A percentile compares a stretch with the other conserved stretches of the same genome.
These are phyloP conservation scores for Sternotherus odoratus DNA, from an alignment of 2,797 vertebrate species.

Conservation along the genomic window DNA sequence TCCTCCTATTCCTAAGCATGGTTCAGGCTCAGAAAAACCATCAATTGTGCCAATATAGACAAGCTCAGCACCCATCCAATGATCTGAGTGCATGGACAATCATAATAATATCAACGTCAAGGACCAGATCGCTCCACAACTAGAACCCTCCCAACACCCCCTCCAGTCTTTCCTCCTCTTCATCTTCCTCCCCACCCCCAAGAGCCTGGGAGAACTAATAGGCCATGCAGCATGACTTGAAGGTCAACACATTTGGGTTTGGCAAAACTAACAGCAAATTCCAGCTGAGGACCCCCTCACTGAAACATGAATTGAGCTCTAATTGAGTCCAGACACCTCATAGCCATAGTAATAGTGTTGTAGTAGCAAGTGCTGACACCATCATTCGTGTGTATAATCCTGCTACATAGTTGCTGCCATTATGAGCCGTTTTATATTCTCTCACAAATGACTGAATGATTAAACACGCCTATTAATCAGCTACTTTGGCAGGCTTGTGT, in stretches of 20 bases:
- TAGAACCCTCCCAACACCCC: not conserved
- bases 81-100: not conserved
- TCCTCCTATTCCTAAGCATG: not conserved
- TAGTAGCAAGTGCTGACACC: slow-evolving; percentile 56
- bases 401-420: not conserved
- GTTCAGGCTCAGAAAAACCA: not conserved
- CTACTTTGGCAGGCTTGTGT: not conserved
- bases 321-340: not conserved
- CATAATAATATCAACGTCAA: not conserved
- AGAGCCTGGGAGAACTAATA: rapidly evolving
- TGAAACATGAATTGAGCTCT: not conserved
- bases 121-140: not conserved
- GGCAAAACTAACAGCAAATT: not conserved
- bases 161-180: rapidly evolving
- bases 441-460: slow-evolving; percentile 3
- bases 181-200: not conserved
- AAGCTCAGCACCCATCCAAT: not conserved
- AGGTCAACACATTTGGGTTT: not conserved
- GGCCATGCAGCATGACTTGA: not conserved
- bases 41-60: rapidly evolving
- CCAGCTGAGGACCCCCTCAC: not conserved
- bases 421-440: slow-evolving; percentile 29
- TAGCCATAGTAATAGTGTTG: not conserved
- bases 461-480: not conserved
- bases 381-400: not conserved